Conservation (phyloP, 2,888 invertebrate genomes). For the Orthosia gothica region DNA sequence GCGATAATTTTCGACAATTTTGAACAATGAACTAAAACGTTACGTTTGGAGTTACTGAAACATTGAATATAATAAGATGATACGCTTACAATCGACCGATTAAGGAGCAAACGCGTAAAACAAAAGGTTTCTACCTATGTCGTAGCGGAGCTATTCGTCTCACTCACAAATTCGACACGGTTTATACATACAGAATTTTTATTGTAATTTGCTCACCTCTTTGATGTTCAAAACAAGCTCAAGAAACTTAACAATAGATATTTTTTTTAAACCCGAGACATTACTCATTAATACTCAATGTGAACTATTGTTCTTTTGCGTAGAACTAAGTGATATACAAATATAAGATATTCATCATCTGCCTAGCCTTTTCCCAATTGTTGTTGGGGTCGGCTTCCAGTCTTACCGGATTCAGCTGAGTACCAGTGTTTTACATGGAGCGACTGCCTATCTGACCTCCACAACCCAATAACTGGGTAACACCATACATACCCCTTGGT, state of each 20-base stretch:
- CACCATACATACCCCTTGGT: no score
- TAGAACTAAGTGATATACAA: slow-evolving; percentile 12
- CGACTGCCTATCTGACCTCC: no score
- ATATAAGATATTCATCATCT: slow-evolving; percentile 8
- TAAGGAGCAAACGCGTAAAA: slow-evolving; percentile 45
- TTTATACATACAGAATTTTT: slow-evolving; percentile 40
- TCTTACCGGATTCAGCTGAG: no score
- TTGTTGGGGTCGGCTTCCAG: no score
- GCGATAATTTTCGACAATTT: slow-evolving; percentile 25
- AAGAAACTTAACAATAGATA: slow-evolving; percentile 11
- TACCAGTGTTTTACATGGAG: no score
- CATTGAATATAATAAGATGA: slow-evolving; percentile 40
- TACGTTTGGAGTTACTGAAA: slow-evolving; percentile 41
- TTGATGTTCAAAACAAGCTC: slow-evolving; percentile 30
- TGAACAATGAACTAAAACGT: slow-evolving; percentile 36
- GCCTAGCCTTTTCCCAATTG: no score
- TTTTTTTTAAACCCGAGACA: slow-evolving; percentile 24
- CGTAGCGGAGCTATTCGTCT: slow-evolving; percentile 51
- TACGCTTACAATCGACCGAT: slow-evolving; percentile 46
- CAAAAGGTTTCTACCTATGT: slow-evolving; percentile 54
- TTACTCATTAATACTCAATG: slow-evolving; percentile 28
- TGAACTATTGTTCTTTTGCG: slow-evolving; percentile 22
- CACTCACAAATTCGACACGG: slow-evolving; percentile 51
- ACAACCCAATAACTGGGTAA: no score
- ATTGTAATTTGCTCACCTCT: slow-evolving; percentile 40